A percentile compares a stretch with the other conserved stretches of the same genome.
These are phyloP conservation scores for Tenthredo amoena DNA, from an alignment of 2,888 invertebrate species.

Conservation along the genomic window DNA sequence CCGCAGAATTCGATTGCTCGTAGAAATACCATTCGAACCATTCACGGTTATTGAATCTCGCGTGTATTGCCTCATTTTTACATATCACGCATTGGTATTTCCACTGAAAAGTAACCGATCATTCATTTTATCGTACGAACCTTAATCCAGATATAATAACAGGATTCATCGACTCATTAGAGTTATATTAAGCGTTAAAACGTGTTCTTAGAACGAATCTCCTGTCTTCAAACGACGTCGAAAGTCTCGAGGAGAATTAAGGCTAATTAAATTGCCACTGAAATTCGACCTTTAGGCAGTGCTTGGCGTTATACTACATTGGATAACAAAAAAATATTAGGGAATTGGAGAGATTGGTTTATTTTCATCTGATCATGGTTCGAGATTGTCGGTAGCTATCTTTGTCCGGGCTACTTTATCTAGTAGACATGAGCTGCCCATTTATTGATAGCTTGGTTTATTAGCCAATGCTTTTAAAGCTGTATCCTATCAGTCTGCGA, in stretches of 20 bases:
- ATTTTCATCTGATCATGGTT: slow-evolving; percentile 24
- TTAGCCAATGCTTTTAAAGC: slow-evolving; percentile 73
- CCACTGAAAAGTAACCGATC: background rate
- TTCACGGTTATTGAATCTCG: background rate
- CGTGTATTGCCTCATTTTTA: background rate
- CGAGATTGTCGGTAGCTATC: slow-evolving; percentile 24
- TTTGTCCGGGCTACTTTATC: slow-evolving; percentile 27
- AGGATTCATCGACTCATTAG: background rate
- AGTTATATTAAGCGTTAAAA: background rate
- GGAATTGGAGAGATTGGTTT: slow-evolving; percentile 4
- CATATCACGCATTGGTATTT: background rate
- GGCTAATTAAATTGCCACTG: slow-evolving; percentile 17
- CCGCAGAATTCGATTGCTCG: background rate
- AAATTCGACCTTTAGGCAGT: slow-evolving; percentile 18
- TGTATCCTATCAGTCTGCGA: slow-evolving; percentile 16
- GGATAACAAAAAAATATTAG: background rate
- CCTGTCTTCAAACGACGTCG: background rate
- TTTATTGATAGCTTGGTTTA: slow-evolving; percentile 70
- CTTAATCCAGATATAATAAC: background rate
- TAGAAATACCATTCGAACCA: background rate
- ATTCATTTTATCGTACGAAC: background rate
- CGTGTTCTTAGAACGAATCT: background rate
- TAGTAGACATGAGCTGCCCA: slow-evolving; percentile 6
- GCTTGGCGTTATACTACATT: background rate
- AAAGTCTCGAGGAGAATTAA: slow-evolving; percentile 2